These are phyloP conservation scores for Mamestra brassicae DNA, from an alignment of 2,888 invertebrate genomes.

Conservation along the genomic window DNA sequence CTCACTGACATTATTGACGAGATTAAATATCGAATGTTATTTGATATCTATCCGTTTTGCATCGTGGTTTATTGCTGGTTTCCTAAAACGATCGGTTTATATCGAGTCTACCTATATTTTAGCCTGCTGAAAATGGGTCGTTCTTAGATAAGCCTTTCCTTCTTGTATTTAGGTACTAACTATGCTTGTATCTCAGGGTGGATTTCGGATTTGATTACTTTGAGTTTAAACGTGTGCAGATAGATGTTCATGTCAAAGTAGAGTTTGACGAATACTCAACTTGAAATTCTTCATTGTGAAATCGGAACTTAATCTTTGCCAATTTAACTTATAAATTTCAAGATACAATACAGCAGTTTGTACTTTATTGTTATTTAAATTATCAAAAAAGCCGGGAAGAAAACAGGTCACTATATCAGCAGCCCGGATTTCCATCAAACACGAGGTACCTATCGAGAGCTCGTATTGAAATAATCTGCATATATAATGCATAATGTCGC, in stretches of 20 bases:
- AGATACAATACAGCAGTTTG: not conserved
- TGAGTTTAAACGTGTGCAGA: no score
- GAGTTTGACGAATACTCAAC: no score
- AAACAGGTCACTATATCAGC: slow-evolving; percentile 25
- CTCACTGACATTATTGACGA: slow-evolving; percentile 11
- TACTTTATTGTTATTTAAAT: not conserved
- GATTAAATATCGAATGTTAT: slow-evolving; percentile 44
- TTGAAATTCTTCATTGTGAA: no score
- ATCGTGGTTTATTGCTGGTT: slow-evolving; percentile 25
- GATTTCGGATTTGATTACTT: no score
- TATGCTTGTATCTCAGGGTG: no score
- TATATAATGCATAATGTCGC: slow-evolving; percentile 70
- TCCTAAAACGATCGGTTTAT: slow-evolving; percentile 8
- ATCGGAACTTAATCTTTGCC: no score
- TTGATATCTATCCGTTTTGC: slow-evolving; percentile 37
- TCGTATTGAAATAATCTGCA: slow-evolving; percentile 70
- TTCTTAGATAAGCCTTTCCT: not conserved
- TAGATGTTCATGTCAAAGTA: no score
- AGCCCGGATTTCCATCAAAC: slow-evolving; percentile 47
- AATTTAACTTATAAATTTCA: not conserved
- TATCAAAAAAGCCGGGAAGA: not conserved
- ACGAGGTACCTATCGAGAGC: slow-evolving; percentile 45
- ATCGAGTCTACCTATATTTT: not conserved
- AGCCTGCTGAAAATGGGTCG: not conserved
- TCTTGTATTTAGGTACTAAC: not conserved